Evolutionary conservation across 2,888 invertebrate genomes (phyloP).

Genomic region (Plebejus anna): DNA sequence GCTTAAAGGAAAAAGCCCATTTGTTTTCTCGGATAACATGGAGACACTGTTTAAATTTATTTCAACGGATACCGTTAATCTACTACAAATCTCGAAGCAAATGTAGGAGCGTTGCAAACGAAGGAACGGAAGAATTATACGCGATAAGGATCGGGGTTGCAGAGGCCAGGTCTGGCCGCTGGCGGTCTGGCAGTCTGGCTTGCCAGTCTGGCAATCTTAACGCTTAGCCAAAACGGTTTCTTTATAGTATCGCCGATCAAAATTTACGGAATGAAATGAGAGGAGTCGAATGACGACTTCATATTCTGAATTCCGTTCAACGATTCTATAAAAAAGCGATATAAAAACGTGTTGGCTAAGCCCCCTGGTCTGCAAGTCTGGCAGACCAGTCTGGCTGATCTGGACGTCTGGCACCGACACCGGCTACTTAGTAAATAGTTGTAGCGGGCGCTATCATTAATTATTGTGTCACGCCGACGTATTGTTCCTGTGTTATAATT

Average conservation of each 20-base stretch:
- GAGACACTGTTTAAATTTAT: slow-evolving; percentile 15
- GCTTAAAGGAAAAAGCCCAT: slow-evolving; percentile 20
- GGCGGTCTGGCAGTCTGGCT: background rate
- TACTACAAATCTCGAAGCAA: slow-evolving; percentile 21
- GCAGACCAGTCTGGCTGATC: background rate
- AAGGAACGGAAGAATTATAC: slow-evolving; percentile 18
- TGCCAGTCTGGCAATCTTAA: background rate
- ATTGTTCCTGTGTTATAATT: slow-evolving; percentile 12
- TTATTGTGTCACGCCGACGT: slow-evolving; percentile 16
- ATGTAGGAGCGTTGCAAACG: slow-evolving; percentile 4
- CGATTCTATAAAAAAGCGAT: too few relatives aligned
- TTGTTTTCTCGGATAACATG: slow-evolving; percentile 11
- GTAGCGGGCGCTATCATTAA: slow-evolving; percentile 20
- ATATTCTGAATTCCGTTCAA: too few relatives aligned
- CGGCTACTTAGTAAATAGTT: slow-evolving; percentile 23
- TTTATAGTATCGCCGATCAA: background rate
- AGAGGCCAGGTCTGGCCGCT: background rate
- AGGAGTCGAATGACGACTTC: too few relatives aligned
- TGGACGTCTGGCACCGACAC: slow-evolving; percentile 2
- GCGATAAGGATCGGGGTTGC: slow-evolving; percentile 15
- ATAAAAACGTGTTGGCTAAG: too few relatives aligned
- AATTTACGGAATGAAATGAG: background rate
- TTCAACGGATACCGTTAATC: slow-evolving; percentile 22
- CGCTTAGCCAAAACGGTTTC: background rate
- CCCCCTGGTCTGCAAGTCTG: background rate